A percentile compares a stretch with the other conserved stretches of the same genome.
Conservation (phyloP, 2,797 vertebrate species). For the Crax fasciolata region DNA sequence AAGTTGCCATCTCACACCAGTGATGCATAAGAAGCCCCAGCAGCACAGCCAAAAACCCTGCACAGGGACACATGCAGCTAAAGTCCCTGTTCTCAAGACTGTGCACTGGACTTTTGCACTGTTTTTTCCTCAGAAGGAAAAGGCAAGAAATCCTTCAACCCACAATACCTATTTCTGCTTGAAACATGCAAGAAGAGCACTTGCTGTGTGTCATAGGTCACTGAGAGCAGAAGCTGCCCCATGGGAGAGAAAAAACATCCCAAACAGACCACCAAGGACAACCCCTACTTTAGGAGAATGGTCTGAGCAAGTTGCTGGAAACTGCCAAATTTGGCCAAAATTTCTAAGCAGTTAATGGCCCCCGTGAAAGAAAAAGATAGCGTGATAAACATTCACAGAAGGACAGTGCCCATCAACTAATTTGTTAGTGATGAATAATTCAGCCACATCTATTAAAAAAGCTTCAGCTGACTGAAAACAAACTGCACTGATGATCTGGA, state of each 20-base stretch:
- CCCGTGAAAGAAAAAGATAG: neutral
- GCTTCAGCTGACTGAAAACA: neutral
- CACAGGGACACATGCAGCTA: too few relatives aligned
- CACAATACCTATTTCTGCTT: neutral
- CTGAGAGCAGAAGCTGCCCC: neutral
- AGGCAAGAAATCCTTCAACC: neutral
- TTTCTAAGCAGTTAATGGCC: neutral
- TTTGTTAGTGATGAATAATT: slow-evolving; percentile 2
- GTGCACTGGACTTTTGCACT: neutral
- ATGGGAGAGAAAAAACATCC: neutral
- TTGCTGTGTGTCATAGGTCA: neutral
- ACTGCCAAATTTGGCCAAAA: neutral
- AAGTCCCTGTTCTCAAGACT: neutral
- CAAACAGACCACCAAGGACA: neutral
- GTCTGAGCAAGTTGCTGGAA: neutral
- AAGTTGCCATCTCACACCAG: neutral
- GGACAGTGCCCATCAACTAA: neutral
- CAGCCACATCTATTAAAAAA: neutral
- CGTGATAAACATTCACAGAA: neutral
- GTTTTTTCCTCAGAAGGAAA: neutral
- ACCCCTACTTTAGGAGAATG: neutral
- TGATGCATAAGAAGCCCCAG: neutral
- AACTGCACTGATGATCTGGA: neutral
- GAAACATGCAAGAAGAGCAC: neutral
- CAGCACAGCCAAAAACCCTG: neutral